Base-by-base conservation (phyloP, 1,140 invertebrate genomes). In the Sinonovacula constricta region DNA sequence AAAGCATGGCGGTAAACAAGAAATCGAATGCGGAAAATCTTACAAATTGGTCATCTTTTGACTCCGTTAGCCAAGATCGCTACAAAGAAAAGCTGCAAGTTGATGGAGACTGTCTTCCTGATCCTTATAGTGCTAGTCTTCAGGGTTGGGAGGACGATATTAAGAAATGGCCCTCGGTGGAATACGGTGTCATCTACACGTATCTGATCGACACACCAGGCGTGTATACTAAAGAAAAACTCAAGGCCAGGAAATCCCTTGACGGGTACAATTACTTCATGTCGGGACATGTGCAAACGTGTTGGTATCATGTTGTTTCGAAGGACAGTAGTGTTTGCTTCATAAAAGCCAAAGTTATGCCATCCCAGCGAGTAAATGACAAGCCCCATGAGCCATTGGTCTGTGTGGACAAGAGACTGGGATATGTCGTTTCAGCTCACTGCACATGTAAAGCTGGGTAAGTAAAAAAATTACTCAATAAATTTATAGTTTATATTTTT, bases 191-290 rank as follows among this genome's bases (percentile, higher is more conserved):
- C 56, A 57, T 57, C 24, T 12, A n/a, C 10, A 26, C 15, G 7
- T 57, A 57, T 57, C 56, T 57, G 24, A 10, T 57, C 12, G 56
- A 57, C 56, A 14, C 56, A 14, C 56, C 56, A 57, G 24, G 56
- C 24, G 10, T n/a, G 10, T 57, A 24, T 26, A 57, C 56, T 10
- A 15, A 26, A 15, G 56, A 57, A 57, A 57, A 57, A 14, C 15
- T 57, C 7, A 15, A 26, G 7, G 56, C 56, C 15, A 26, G 12
- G 15, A 57, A 57, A 57, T 57, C 56, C 10, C 56, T 57, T 26
- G 56, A 57, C 7, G 56, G 10, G 10, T 57, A 57, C 24, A 24
- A 57, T 57, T 57, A n/a, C 24, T 57, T 10, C 24, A 24, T 57
- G 15, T 57, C 12, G 12, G 56, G 56, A 14, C 56, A 57, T 26